phyloP scores from a whole-genome alignment of 1,140 invertebrate genomes.

The Notospermus geniculatus region DNA sequence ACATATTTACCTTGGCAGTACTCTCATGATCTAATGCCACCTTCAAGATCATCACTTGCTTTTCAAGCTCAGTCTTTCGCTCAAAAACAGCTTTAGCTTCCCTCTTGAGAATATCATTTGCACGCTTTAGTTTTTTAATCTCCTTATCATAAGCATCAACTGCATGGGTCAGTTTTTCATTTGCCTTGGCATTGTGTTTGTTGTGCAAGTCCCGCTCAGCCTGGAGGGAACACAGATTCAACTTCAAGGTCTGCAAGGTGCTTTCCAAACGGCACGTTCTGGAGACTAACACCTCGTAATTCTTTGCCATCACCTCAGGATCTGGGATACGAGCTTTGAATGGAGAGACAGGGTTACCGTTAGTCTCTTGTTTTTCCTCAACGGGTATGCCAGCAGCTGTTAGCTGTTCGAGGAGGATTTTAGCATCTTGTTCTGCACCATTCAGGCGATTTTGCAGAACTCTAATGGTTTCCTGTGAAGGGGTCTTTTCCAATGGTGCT shows the following conservation, averaged over 20 bases:
- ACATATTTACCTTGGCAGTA: too few species aligned
- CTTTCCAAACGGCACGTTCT: conserved; percentile 40
- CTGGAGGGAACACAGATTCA: conserved; percentile 32
- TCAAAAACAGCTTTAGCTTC: background rate
- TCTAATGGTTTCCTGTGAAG: conserved; percentile 27
- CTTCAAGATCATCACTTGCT: background rate
- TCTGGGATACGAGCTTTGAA: conserved; percentile 25
- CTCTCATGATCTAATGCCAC: background rate
- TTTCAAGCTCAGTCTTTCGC: background rate
- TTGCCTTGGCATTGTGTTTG: conserved; percentile 19
- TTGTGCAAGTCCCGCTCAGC: conserved; percentile 26
- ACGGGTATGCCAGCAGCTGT: conserved; percentile 23
- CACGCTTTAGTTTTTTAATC: background rate
- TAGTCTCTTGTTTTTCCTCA: conserved; percentile 1
- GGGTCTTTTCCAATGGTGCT: conserved; percentile 11
- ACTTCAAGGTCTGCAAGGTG: conserved; percentile 36
- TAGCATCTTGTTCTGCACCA: conserved; percentile 32
- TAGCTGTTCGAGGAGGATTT: conserved; percentile 29
- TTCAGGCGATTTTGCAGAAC: conserved; percentile 32
- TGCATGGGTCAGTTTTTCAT: conserved; percentile 11
- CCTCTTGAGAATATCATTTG: background rate
- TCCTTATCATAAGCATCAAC: conserved; percentile 10
- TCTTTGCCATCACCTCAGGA: conserved; percentile 25
- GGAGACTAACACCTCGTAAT: conserved; percentile 37
- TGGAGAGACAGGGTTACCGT: conserved; percentile 10